Evolutionary conservation across 2,797 vertebrate species (phyloP), one percentile per base, ranked within the genome.

Genomic region (Notolabrus celidotus): DNA sequence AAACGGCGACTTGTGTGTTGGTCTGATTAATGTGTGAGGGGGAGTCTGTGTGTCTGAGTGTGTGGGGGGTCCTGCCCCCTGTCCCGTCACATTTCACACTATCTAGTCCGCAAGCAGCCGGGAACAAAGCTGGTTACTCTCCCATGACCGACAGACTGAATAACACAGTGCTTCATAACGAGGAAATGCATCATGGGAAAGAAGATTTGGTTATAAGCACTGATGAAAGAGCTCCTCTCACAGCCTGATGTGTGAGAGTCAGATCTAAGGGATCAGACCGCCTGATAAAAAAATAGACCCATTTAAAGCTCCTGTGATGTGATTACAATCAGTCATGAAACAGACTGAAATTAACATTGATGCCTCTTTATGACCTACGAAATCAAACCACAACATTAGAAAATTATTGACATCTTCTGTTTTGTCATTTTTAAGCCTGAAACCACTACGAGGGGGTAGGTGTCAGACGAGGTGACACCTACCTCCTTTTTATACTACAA

Each of bases 1-100:
- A 36, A 9, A 16, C 2, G 19, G 8, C n/a, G 34, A 34, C 6
- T 1, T 20, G n/a, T 20, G 42, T 45, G 42, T 11, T 8, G 11
- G n/a, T 45, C 10, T 20, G 2, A 39, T 17, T 17, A 42, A 42
- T 20, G 43, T 46, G 43, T 22, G 43, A 22, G 20, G 22, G 43
- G 46, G 42, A 20, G n/a, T 43, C 20, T 56, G 56, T 67, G 60
- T 36, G 61, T 11, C 41, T 54, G 25, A 45, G 49, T 74, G 42
- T 20, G 50, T 50, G 47, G 34, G 42, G 36, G 22, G 23, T 33
- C 51, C 50, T 33, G 49, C 51, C 11, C 54, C 53, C 64, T 73
- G 83, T 80, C 74, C 56, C 17, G 51, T 66, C 62, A 67, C 25
- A 86, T 88, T 85, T 75, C 78, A 88, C 80, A 77, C 77, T 3